These are phyloP conservation scores for Amia ocellicauda DNA, from an alignment of 2,113 vertebrate species.

Conservation along the genomic window DNA sequence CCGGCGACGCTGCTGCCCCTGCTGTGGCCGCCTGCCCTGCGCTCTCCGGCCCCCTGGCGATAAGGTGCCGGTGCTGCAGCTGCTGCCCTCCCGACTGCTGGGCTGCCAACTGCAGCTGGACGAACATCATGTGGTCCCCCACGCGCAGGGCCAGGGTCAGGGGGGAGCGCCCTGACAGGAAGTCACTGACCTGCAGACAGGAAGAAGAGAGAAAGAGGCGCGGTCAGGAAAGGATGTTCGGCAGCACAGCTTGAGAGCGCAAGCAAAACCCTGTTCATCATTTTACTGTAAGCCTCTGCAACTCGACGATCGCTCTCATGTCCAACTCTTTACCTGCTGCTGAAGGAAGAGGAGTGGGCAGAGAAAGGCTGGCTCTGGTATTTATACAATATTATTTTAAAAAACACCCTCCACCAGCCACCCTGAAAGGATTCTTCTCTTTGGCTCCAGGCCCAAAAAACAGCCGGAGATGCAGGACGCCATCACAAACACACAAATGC, in stretches of 20 bases:
- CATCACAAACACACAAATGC: conserved; percentile 56
- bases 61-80: conserved; percentile 82
- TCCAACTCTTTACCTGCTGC: no score
- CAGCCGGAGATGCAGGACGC: conserved; percentile 64
- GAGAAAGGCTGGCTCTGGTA: no score
- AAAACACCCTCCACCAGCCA: conserved; percentile 40
- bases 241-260: no score
- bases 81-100: conserved; percentile 82
- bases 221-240: no score
- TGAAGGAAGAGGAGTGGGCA: no score
- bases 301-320: no score
- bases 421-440: conserved; percentile 50
- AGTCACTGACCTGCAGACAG: conserved; percentile 87
- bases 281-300: no score
- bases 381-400: no score
- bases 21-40: conserved; percentile 11
- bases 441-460: conserved; percentile 65
- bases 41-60: conserved; percentile 62
- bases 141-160: conserved; percentile 92
- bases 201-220: conserved; percentile 10
- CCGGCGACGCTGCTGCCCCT: conserved; percentile 37
- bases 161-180: conserved; percentile 92
- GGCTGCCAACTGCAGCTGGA: conserved; percentile 92
- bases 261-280: no score
- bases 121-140: conserved; percentile 99